phyloP scores from a whole-genome alignment of 2,113 vertebrate species.

The Columba janthina region DNA sequence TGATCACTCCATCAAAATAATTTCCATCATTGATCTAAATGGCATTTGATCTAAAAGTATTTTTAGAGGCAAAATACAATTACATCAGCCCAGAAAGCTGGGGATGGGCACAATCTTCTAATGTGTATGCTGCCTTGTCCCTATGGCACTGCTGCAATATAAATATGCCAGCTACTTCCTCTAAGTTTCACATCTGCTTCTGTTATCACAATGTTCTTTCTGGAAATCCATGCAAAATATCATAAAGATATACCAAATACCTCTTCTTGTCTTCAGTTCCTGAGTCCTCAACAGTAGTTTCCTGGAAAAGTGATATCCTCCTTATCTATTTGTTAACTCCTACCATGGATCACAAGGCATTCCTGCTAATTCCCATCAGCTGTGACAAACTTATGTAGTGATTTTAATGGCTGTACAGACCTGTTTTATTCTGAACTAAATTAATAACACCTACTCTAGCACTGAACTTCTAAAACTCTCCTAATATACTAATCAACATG shows the following conservation, averaged over 20 bases:
- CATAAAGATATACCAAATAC: not conserved
- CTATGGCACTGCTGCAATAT: not conserved
- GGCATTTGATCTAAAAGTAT: not conserved
- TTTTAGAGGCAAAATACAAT: not conserved
- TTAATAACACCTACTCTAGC: conserved; percentile 69
- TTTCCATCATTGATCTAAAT: not conserved
- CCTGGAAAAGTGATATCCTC: conserved; percentile 40
- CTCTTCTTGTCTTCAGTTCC: conserved; percentile 5
- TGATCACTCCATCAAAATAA: not conserved
- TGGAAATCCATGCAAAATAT: not conserved
- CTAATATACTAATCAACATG: conserved; percentile 79
- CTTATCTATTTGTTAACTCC: conserved; percentile 65
- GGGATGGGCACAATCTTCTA: not conserved
- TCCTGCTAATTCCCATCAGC: conserved; percentile 66
- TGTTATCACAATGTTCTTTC: conserved; percentile 16
- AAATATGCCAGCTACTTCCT: not conserved
- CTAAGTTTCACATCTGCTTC: not conserved
- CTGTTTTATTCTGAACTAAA: conserved; percentile 75
- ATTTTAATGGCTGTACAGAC: conserved; percentile 66
- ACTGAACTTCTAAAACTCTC: conserved; percentile 76
- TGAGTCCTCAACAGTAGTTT: conserved; percentile 25
- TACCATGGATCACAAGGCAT: conserved; percentile 35
- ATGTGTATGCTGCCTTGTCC: rapidly evolving
- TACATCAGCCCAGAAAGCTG: not conserved
- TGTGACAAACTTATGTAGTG: conserved; percentile 65